These are phyloP conservation scores for Marmota flaviventris DNA, from an alignment of 2,113 vertebrate species.

Conservation along the genomic window DNA sequence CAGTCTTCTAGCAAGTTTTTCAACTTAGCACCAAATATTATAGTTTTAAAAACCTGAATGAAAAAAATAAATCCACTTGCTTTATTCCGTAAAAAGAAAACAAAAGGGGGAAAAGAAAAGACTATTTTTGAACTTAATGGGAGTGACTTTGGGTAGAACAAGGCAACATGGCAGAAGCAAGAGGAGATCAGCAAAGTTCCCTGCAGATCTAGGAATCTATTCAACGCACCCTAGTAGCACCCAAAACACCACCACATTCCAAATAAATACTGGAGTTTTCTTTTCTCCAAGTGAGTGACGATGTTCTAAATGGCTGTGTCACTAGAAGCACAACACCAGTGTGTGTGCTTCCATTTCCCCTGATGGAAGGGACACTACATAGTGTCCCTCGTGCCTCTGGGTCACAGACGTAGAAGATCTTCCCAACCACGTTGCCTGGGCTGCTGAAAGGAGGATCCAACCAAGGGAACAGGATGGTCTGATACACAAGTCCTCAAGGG, in stretches of 20 bases:
- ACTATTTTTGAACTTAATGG: background rate
- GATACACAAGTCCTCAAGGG: rapidly evolving
- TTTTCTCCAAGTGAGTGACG: background rate
- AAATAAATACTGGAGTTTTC: background rate
- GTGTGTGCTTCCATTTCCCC: background rate
- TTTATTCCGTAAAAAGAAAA: background rate
- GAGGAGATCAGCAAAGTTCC: background rate
- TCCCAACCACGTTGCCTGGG: background rate
- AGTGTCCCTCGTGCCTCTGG: background rate
- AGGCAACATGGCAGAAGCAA: background rate
- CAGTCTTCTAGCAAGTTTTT: background rate
- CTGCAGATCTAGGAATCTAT: background rate
- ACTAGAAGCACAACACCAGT: background rate
- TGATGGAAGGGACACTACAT: background rate
- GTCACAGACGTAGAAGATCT: background rate
- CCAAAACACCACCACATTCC: background rate
- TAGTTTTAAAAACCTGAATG: background rate
- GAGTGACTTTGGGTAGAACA: background rate
- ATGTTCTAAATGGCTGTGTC: background rate
- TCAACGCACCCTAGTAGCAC: background rate
- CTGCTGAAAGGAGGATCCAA: background rate
- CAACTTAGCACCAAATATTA: background rate
- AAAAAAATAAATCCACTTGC: background rate
- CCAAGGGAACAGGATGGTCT: background rate
- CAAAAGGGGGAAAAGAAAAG: background rate